A percentile compares a stretch with the other conserved stretches of the same genome.
Conservation (phyloP, 2,888 invertebrate species). For the Blastobasis adustella region DNA sequence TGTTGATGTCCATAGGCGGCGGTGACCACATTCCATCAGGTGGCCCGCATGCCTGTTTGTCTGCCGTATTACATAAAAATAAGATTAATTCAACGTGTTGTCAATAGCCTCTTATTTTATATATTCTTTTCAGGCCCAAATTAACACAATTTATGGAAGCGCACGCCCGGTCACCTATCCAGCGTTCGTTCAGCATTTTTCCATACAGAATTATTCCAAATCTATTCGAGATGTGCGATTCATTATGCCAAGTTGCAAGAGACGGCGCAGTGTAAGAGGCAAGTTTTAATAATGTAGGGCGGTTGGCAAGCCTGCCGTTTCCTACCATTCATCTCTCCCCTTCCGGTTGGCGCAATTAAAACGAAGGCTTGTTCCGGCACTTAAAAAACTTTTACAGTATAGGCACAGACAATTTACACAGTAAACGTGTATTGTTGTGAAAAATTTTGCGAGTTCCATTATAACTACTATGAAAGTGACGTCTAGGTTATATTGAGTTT, state of each 20-base stretch:
- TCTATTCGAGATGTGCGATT: conserved; percentile 54
- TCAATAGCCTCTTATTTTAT: no score
- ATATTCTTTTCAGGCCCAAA: no score
- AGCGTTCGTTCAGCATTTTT: conserved; percentile 2
- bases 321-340: conserved; percentile 71
- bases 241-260: conserved; percentile 53
- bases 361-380: conserved; percentile 69
- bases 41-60: no score
- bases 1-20: no score
- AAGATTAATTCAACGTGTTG: no score
- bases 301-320: conserved; percentile 66
- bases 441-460: conserved; percentile 21
- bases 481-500: no score
- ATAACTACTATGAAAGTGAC: no score
- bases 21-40: no score
- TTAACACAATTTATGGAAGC: no score
- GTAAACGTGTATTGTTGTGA: conserved; percentile 43
- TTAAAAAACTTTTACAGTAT: conserved; percentile 69
- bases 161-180: no score
- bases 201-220: conserved; percentile 46
- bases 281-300: conserved; percentile 72
- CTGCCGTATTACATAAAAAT: no score
- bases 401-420: conserved; percentile 58
- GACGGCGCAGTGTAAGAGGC: conserved; percentile 57
- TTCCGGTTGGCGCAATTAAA: conserved; percentile 72